Conservation (phyloP, 2,113 vertebrate genomes). For the Labeo rohita region DNA sequence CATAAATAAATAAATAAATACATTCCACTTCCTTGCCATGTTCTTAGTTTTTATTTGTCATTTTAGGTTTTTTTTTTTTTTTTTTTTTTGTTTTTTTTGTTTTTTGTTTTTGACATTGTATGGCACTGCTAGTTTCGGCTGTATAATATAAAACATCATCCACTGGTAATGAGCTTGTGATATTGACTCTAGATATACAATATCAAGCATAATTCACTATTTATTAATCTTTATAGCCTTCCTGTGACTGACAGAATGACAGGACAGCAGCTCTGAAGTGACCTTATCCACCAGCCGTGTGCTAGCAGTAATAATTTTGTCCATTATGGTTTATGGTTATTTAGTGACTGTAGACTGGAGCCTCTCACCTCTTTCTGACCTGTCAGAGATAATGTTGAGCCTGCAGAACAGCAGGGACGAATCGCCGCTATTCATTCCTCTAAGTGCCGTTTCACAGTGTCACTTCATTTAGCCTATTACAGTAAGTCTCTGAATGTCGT, state of each 20-base stretch:
- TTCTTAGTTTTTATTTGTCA: neutral
- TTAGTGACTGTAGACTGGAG: conserved; percentile 18
- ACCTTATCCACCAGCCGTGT: neutral
- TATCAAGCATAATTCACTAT: neutral
- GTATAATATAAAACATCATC: neutral
- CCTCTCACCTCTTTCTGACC: neutral
- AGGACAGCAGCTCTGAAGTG: neutral
- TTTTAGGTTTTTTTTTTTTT: neutral
- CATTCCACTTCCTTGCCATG: neutral
- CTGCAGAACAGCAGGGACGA: neutral
- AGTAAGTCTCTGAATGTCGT: conserved; percentile 41
- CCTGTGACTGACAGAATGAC: conserved; percentile 7
- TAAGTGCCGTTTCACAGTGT: conserved; percentile 35
- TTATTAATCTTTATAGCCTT: neutral
- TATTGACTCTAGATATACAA: neutral
- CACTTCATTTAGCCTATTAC: conserved; percentile 32
- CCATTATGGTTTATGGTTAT: conserved; percentile 40
- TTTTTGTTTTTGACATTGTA: neutral
- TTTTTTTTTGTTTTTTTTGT: neutral
- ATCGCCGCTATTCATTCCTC: conserved; percentile 30
- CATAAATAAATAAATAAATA: too few relatives aligned
- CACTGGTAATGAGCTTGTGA: neutral
- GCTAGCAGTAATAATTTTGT: conserved; percentile 11
- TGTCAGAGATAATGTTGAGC: conserved; percentile 36
- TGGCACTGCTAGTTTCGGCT: neutral